These are phyloP conservation scores for Drosophila repleta DNA, from an alignment of 1,140 invertebrate genomes.

Conservation along the genomic window DNA sequence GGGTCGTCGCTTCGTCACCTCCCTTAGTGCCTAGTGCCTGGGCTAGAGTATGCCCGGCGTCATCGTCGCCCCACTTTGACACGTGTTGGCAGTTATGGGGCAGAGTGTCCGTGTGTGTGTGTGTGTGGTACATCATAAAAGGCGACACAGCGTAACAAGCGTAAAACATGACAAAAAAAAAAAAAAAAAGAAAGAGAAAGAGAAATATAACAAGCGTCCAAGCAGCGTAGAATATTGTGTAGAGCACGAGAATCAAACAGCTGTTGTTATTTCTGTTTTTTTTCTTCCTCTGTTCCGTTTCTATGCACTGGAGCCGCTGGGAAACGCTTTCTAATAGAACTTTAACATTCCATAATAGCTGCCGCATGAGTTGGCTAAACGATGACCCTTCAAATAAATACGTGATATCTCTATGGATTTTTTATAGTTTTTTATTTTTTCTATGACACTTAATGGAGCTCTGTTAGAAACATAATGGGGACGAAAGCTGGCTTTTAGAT, in stretches of 20 bases:
- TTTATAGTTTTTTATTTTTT: not conserved
- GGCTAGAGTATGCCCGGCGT: constrained; percentile 45
- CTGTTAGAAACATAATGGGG: not conserved
- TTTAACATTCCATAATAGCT: constrained; percentile 15
- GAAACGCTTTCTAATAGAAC: constrained; percentile 2
- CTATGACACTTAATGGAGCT: not conserved
- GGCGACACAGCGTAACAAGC: constrained; percentile 41
- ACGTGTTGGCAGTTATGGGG: constrained; percentile 79
- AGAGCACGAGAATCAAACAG: constrained; percentile 39
- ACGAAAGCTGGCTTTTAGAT: not conserved
- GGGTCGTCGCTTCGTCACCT: constrained; percentile 51
- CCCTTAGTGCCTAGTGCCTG: constrained; percentile 9
- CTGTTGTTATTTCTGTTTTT: constrained; percentile 18
- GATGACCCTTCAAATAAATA: not conserved
- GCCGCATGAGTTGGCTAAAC: constrained; percentile 21
- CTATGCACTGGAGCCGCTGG: not conserved
- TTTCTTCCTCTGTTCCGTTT: not conserved
- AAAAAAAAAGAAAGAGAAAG: not conserved
- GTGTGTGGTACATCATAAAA: constrained; percentile 69
- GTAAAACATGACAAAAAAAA: constrained; percentile 25
- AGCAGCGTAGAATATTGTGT: constrained; percentile 31
- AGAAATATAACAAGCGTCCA: constrained; percentile 18
- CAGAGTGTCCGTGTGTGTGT: constrained; percentile 17
- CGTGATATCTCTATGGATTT: not conserved
- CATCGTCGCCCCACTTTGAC: constrained; percentile 62